phyloP scores from a whole-genome alignment of 2,888 invertebrate species.

The Abrostola triplasia region DNA sequence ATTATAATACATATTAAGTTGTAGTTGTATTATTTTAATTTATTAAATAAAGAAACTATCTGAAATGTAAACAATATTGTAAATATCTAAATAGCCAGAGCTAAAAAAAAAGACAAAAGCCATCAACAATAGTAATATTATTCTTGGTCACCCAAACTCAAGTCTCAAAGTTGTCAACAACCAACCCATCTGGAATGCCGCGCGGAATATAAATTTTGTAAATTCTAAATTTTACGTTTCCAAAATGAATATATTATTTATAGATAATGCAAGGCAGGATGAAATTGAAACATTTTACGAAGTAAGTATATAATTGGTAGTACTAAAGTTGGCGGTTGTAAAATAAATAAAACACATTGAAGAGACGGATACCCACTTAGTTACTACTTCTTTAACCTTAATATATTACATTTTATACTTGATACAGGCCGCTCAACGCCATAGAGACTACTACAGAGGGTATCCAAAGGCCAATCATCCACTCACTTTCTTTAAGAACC shows the following conservation, averaged over 20 bases:
- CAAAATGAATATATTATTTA: conserved; percentile 72
- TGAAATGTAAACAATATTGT: no score
- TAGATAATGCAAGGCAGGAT: conserved; percentile 77
- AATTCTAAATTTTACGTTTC: conserved; percentile 27
- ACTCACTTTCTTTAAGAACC: conserved; percentile 86
- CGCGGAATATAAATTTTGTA: conserved; percentile 27
- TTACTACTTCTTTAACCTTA: background rate
- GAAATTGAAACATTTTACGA: conserved; percentile 84
- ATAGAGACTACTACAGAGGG: conserved; percentile 90
- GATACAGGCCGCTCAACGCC: conserved; percentile 86
- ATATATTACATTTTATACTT: background rate
- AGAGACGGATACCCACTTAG: no score
- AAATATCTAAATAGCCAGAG: no score
- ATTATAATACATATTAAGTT: no score
- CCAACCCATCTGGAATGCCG: conserved; percentile 1
- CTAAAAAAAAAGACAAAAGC: no score
- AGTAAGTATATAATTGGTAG: conserved; percentile 57
- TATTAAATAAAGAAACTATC: no score
- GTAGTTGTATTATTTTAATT: no score
- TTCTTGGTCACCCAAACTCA: no score
- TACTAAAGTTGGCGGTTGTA: background rate
- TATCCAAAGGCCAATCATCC: conserved; percentile 88
- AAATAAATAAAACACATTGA: no score
- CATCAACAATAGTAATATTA: no score
- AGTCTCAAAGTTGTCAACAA: background rate